Percentiles rank a stretch among this genome's conserved stretches.
phyloP scores from a whole-genome alignment of 2,888 invertebrate genomes.

The Drosophila ustulata region DNA sequence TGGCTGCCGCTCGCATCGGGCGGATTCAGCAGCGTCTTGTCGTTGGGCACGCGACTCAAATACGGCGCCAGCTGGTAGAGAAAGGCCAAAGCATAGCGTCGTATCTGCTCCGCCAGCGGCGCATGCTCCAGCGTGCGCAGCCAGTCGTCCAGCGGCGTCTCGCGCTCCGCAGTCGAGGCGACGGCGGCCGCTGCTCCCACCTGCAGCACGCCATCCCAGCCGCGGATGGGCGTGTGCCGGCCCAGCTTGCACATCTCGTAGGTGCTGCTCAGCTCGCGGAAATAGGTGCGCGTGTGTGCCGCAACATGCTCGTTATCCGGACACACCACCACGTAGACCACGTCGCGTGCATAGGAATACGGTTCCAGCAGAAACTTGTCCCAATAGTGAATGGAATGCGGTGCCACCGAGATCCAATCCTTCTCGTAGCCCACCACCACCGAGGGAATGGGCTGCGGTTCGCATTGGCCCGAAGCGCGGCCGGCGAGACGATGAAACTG shows the following conservation, averaged over 20 bases:
- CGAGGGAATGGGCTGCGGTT: conserved; percentile 98
- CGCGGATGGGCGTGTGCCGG: conserved; percentile 94
- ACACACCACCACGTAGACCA: conserved; percentile 97
- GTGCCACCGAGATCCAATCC: conserved; percentile 97
- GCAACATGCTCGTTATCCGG: conserved; percentile 95
- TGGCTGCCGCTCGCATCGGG: conserved; percentile 84
- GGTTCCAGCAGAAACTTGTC: conserved; percentile 98
- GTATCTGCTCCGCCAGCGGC: conserved; percentile 92
- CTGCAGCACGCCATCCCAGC: conserved; percentile 94
- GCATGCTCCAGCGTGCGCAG: conserved; percentile 93
- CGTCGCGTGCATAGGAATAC: conserved; percentile 96
- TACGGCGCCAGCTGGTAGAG: conserved; percentile 92
- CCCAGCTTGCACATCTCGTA: conserved; percentile 98
- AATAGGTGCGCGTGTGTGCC: conserved; percentile 92
- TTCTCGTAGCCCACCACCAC: conserved; percentile 97
- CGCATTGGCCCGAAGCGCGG: conserved; percentile 97
- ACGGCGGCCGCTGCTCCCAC: conserved; percentile 87
- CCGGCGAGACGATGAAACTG: conserved; percentile 98
- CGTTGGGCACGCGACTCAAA: conserved; percentile 90
- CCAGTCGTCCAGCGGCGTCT: conserved; percentile 93
- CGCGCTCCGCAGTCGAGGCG: conserved; percentile 6
- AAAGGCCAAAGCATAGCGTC: conserved; percentile 93
- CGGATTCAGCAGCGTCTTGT: conserved; percentile 90
- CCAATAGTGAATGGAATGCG: conserved; percentile 97
- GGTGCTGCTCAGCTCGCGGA: conserved; percentile 95